Percentiles rank a stretch among this genome's conserved stretches.
These are phyloP conservation scores for Leptinotarsa juncta DNA, from an alignment of 2,888 invertebrate genomes.

Conservation along the genomic window DNA sequence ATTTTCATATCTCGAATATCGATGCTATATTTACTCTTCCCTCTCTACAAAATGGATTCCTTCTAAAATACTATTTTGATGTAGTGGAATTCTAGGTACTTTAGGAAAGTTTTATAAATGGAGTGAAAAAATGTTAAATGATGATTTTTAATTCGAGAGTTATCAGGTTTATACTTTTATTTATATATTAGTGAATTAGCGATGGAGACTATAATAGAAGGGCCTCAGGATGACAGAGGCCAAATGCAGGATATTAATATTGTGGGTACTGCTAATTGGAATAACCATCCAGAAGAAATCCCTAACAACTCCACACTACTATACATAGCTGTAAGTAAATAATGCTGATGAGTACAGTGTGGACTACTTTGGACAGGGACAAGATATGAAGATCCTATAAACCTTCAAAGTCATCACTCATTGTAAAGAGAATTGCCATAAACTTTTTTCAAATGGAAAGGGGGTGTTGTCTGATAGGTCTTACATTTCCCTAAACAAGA, in stretches of 20 bases:
- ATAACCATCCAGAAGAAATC: conserved; percentile 43
- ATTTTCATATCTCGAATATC: not conserved
- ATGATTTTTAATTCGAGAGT: conserved; percentile 8
- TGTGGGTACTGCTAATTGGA: conserved; percentile 53
- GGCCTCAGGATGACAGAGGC: conserved; percentile 52
- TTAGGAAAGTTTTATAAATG: conserved; percentile 36
- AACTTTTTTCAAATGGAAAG: too few relatives aligned
- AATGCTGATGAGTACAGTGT: not conserved
- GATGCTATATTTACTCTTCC: not conserved
- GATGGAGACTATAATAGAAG: conserved; percentile 58
- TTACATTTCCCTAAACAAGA: too few relatives aligned
- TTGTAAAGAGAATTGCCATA: too few relatives aligned
- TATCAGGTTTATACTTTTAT: conserved; percentile 32
- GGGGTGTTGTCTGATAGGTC: too few relatives aligned
- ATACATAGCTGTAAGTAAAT: conserved; percentile 61
- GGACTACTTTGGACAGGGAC: too few relatives aligned
- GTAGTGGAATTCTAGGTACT: not conserved
- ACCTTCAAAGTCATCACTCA: too few relatives aligned
- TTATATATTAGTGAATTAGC: conserved; percentile 32
- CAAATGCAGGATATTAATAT: conserved; percentile 53
- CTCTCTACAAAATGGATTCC: conserved; percentile 45
- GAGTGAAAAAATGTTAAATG: not conserved
- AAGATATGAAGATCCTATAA: too few relatives aligned
- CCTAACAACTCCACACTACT: conserved; percentile 58
- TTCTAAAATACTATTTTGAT: conserved; percentile 28